Base-by-base conservation (phyloP, 2,113 vertebrate species). In the Trichomycterus rosablanca region DNA sequence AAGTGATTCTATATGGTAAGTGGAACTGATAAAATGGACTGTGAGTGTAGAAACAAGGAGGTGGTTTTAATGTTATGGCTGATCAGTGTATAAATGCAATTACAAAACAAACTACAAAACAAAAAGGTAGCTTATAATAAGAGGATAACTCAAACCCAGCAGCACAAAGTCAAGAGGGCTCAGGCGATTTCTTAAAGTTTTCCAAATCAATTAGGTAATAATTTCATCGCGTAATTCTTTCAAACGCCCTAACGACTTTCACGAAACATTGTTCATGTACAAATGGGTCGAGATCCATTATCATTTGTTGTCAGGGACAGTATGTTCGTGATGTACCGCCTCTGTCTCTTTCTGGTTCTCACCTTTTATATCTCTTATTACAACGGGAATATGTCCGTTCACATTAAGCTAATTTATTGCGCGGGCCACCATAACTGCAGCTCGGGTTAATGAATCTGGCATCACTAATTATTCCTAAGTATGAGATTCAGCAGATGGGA, bases 391-490 rank as follows among this genome's bases (percentile, higher is more conserved):
- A 82, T 50, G 78, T 84, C 82, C 44, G 76, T 75, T 83, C 80
- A 75, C 84, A 86, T 88, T 87, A 84, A 83, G 78, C 78, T 81
- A 84, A 88, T 88, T 88, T 89, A 89, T 84, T 76, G 81, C 70
- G 8, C 42, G 75, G 86, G 84, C 73, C 78, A 78, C 76, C 57
- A 39, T 68, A 83, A 84, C 81, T 84, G 79, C 84, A 83, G 79
- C 85, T 89, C 86, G 88, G 91, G 93, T 97, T 97, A 97, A 97
- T 89, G 83, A 92, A 91, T 89, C 91, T 91, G 90, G 90, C 91
- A 95, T 94, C 91, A 89, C 91, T 93, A 94, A 98, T 95, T 91
- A 97, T 93, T 90, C 89, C 91, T 91, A 92, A 95, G 93, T 92
- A 93, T 93, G 94, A 95, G 92, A 56, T 92, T 87, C 89, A 85